These are phyloP conservation scores for Microctonus aethiopoides DNA, from an alignment of 2,888 invertebrate genomes.

Conservation along the genomic window DNA sequence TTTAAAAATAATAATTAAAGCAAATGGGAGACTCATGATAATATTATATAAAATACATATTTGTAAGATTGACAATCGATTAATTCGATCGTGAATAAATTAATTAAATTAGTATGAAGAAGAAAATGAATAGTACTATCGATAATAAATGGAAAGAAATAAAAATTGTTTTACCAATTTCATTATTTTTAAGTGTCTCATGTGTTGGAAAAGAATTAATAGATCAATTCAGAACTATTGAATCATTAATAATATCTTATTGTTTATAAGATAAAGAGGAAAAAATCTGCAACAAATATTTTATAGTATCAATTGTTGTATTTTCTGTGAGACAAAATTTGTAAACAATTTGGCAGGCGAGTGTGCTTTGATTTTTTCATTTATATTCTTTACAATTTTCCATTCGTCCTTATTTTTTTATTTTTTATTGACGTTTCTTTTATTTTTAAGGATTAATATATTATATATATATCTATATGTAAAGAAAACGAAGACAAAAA, in stretches of 20 bases:
- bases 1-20: constrained; percentile 6
- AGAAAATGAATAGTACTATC: neutral
- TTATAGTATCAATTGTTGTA: neutral
- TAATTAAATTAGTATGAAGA: neutral
- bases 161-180: neutral
- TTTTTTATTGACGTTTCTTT: neutral
- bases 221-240: too few relatives aligned
- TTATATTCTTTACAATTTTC: neutral
- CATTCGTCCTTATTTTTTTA: neutral
- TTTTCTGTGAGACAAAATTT: neutral
- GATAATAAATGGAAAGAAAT: neutral
- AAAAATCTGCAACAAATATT: neutral
- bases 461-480: neutral
- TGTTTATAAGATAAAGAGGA: neutral
- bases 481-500: neutral
- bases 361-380: neutral
- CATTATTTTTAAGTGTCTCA: neutral
- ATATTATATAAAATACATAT: neutral
- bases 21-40: neutral
- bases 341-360: neutral
- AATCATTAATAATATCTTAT: neutral
- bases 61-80: constrained; percentile 24
- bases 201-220: neutral
- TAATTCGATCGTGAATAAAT: neutral
- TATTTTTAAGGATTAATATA: neutral